A percentile compares a stretch with the other conserved stretches of the same genome.
These are phyloP conservation scores for Antheraea assamensis DNA, from an alignment of 2,888 invertebrate species.

Conservation along the genomic window DNA sequence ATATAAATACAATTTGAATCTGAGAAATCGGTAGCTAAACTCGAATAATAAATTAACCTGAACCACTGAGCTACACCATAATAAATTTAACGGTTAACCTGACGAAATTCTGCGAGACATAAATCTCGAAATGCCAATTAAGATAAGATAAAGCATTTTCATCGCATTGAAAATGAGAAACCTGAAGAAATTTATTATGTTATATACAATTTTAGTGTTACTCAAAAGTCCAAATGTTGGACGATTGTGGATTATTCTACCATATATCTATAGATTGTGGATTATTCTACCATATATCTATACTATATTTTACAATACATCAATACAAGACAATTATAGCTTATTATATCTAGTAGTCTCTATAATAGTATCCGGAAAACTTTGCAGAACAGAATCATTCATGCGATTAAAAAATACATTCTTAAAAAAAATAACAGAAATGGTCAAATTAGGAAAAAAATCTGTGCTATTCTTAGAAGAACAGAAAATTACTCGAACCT, in stretches of 20 bases:
- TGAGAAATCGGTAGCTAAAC: not conserved
- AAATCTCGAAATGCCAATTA: no score
- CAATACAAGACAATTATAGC: no score
- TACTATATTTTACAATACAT: no score
- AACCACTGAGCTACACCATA: not conserved
- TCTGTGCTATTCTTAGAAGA: slow-evolving; percentile 22
- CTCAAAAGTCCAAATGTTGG: no score
- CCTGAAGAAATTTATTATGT: no score
- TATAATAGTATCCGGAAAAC: not conserved
- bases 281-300: no score
- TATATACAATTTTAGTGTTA: no score
- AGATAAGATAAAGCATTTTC: not conserved
- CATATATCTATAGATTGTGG: no score
- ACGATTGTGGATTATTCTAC: no score
- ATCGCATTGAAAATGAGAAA: not conserved
- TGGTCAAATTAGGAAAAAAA: not conserved
- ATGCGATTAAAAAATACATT: not conserved
- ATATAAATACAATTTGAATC: not conserved
- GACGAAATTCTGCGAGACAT: not conserved
- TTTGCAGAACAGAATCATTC: not conserved
- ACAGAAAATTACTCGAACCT: slow-evolving; percentile 30
- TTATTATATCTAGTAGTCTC: not conserved
- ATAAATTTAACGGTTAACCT: not conserved
- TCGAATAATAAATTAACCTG: not conserved
- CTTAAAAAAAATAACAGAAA: not conserved